Evolutionary conservation across 2,797 vertebrate genomes (phyloP).

Genomic region (Threskiornis aethiopicus): DNA sequence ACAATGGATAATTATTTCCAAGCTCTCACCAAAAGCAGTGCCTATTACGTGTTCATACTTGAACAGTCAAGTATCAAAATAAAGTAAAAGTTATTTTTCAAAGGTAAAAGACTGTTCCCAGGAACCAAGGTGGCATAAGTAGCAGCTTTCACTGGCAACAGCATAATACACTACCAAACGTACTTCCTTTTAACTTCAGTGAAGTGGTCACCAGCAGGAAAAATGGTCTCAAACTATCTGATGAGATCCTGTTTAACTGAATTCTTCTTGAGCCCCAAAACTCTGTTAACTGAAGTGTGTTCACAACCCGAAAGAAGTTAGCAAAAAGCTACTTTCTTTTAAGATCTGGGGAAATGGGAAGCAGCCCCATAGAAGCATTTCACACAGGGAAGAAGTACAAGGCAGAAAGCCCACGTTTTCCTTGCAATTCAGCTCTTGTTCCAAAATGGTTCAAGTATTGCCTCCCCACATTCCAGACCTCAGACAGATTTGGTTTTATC

Average conservation of each 20-base stretch:
- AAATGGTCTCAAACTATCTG: not conserved
- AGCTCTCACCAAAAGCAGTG: not conserved
- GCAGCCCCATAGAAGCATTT: not conserved
- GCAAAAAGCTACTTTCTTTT: not conserved
- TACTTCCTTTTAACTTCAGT: not conserved
- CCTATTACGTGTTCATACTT: not conserved
- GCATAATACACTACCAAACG: not conserved
- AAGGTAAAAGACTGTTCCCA: not conserved
- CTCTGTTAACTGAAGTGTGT: not conserved
- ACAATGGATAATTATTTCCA: not conserved
- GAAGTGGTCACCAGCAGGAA: not conserved
- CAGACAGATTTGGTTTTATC: not conserved
- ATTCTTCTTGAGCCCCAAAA: not conserved
- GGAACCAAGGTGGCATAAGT: not conserved
- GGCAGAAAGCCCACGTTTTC: not conserved
- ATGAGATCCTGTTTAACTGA: not conserved
- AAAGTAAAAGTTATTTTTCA: not conserved
- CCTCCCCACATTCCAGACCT: not conserved
- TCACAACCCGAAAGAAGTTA: fast-evolving
- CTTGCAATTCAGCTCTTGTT: not conserved
- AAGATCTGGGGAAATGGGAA: not conserved
- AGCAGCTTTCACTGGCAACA: not conserved
- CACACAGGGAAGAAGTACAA: not conserved
- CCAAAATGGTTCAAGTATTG: not conserved
- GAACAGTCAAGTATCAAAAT: not conserved